These are phyloP conservation scores for Diadumene lineata DNA, from an alignment of 92 coral and sea anemone species.

Conservation along the genomic window DNA sequence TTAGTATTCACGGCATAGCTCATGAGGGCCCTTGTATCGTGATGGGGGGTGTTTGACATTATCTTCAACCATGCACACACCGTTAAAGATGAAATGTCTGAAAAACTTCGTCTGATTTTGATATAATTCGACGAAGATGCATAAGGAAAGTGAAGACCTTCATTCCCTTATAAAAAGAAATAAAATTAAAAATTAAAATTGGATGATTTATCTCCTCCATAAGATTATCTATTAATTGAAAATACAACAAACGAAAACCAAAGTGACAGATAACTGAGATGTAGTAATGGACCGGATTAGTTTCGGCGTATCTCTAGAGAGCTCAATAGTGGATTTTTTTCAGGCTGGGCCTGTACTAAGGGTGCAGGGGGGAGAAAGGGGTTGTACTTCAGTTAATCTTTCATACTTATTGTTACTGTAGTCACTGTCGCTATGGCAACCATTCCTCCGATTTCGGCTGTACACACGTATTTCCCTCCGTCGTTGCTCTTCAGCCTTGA, in stretches of 20 bases:
- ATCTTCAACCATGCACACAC: slow-evolving; percentile 50
- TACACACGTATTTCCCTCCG: slow-evolving; percentile 6
- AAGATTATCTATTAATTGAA: not conserved
- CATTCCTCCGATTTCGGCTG: not conserved
- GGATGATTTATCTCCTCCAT: not conserved
- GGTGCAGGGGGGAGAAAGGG: not conserved
- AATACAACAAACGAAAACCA: not conserved
- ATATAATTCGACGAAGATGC: slow-evolving; percentile 14
- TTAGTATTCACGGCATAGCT: slow-evolving; percentile 16
- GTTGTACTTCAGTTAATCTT: not conserved
- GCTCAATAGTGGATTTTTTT: not conserved
- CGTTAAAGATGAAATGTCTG: slow-evolving; percentile 28
- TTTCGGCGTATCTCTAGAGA: not conserved
- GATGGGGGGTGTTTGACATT: not conserved
- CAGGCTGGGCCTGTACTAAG: not conserved
- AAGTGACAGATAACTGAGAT: not conserved
- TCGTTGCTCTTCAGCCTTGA: not conserved
- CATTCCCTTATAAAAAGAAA: not conserved
- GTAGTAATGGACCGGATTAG: not conserved
- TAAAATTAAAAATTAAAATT: not conserved
- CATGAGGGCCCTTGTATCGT: slow-evolving; percentile 5
- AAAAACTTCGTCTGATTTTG: slow-evolving; percentile 21
- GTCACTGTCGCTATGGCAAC: not conserved
- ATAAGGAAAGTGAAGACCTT: slow-evolving; percentile 16
- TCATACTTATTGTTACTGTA: not conserved